These are phyloP conservation scores for Maconellicoccus hirsutus DNA, from an alignment of 1,140 invertebrate species.

Conservation along the genomic window DNA sequence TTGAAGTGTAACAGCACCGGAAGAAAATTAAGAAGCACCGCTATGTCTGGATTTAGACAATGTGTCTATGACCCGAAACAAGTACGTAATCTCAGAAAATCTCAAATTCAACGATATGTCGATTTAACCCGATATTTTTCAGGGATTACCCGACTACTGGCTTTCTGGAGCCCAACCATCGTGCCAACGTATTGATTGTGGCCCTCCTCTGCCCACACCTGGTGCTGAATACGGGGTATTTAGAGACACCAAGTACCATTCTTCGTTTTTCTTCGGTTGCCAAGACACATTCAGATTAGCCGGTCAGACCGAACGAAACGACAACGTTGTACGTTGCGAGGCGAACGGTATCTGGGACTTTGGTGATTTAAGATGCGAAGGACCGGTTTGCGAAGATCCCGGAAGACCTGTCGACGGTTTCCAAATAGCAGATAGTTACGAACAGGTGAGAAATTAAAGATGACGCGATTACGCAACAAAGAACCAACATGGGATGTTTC, in stretches of 20 bases:
- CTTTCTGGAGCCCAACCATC: constrained; percentile 70
- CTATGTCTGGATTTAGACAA: constrained; percentile 72
- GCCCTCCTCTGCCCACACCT: constrained; percentile 71
- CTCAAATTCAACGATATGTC: neutral
- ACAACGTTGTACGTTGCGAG: constrained; percentile 85
- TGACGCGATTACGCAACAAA: too few species aligned
- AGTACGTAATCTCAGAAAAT: constrained; percentile 37
- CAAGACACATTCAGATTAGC: constrained; percentile 90
- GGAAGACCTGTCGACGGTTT: constrained; percentile 82
- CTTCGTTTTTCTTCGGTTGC: constrained; percentile 91
- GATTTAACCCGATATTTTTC: constrained; percentile 29
- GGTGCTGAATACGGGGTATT: constrained; percentile 84
- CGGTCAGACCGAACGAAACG: constrained; percentile 78
- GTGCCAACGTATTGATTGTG: constrained; percentile 79
- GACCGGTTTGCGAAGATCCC: constrained; percentile 89
- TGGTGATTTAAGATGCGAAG: constrained; percentile 88
- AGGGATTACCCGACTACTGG: constrained; percentile 83
- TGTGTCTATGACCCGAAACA: constrained; percentile 91
- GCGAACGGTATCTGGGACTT: constrained; percentile 93
- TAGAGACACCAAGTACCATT: constrained; percentile 76
- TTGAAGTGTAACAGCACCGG: constrained; percentile 66
- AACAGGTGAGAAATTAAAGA: constrained; percentile 49
- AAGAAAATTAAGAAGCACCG: constrained; percentile 61
- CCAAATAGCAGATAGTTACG: constrained; percentile 81
- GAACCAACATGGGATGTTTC: neutral